Conservation (phyloP, 2,888 invertebrate species). For the Chirona hameri region DNA sequence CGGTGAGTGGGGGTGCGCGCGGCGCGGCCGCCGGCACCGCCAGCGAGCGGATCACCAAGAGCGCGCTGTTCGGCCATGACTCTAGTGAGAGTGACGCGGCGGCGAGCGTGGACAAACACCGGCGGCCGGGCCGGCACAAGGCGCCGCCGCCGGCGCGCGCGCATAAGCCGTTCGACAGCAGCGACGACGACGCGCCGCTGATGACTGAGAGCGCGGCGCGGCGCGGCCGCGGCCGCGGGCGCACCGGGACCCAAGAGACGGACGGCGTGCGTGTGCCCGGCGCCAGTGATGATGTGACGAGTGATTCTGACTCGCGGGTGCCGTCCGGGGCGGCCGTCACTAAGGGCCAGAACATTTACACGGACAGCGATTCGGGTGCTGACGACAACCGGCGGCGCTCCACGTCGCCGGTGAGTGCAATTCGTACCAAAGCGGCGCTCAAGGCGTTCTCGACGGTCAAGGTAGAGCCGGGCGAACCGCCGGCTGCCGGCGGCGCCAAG, state of each 20-base stretch:
- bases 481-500: background rate
- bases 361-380: background rate
- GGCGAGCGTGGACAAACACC: background rate
- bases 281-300: background rate
- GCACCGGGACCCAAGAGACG: background rate
- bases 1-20: conserved; percentile 42
- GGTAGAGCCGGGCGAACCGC: background rate
- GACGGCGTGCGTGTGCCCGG: background rate
- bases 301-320: conserved; percentile 9
- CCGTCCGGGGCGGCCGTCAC: background rate
- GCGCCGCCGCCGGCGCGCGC: background rate
- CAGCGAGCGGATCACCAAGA: conserved; percentile 49
- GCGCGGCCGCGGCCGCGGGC: background rate
- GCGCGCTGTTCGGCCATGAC: conserved; percentile 53
- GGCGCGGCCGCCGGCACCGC: conserved; percentile 37
- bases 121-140: conserved; percentile 7
- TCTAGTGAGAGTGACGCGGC: conserved; percentile 14
- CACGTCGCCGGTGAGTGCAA: conserved; percentile 1
- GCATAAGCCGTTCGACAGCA: background rate
- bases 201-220: background rate
- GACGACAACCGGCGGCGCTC: background rate
- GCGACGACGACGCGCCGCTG: background rate
- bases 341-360: background rate
- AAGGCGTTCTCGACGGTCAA: conserved; percentile 65
- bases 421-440: conserved; percentile 73